A percentile compares a stretch with the other conserved stretches of the same genome.
Conservation (phyloP, 2,888 invertebrate species). For the Ormia ochracea region DNA sequence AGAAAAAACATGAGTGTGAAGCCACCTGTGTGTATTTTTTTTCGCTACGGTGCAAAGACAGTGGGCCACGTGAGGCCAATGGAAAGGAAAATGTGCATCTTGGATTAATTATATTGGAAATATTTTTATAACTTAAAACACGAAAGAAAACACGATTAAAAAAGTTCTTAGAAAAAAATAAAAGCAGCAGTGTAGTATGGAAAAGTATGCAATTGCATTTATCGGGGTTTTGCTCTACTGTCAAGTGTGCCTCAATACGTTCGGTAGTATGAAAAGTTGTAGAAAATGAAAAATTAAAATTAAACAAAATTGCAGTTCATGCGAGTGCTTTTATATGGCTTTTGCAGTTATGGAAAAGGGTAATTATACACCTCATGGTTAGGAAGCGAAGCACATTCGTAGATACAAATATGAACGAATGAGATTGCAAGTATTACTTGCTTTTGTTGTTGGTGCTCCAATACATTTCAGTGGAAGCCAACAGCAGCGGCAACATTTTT, state of each 20-base stretch:
- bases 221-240: background rate
- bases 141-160: too few species aligned
- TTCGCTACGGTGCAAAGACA: constrained; percentile 20
- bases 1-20: constrained; percentile 48
- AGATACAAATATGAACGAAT: background rate
- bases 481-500: background rate
- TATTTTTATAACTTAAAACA: too few species aligned
- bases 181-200: too few species aligned
- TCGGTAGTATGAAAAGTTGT: background rate
- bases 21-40: constrained; percentile 54
- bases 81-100: background rate
- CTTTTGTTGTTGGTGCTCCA: background rate
- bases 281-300: constrained; percentile 1
- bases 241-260: background rate
- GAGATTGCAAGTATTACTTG: constrained; percentile 5
- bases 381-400: constrained; percentile 10
- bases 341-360: constrained; percentile 40
- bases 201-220: too few species aligned
- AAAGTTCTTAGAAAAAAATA: too few species aligned
- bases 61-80: background rate
- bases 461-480: constrained; percentile 25
- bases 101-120: too few species aligned
- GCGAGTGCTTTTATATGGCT: constrained; percentile 35
- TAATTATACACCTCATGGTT: constrained; percentile 55
- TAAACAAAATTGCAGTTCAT: constrained; percentile 31